Percentiles rank a stretch among this genome's conserved stretches.
Evolutionary conservation across 2,113 vertebrate species (phyloP).

Genomic region (Lasiurus borealis): DNA sequence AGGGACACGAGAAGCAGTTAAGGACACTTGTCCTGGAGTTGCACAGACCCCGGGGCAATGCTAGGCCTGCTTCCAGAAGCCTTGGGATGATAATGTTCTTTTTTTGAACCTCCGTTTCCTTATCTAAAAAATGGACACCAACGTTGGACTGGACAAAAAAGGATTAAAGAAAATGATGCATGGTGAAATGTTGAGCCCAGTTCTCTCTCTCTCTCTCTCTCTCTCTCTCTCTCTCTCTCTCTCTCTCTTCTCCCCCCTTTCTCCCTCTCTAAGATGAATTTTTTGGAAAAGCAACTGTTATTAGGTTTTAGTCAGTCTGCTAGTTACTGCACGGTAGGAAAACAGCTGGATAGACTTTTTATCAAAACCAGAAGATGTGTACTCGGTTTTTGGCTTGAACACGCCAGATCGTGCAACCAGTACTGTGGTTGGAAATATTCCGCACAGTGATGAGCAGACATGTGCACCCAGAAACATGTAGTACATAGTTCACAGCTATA

Average conservation of each 20-base stretch:
- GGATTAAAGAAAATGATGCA: neutral
- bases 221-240: no score
- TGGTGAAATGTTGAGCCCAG: accelerated
- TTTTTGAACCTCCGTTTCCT: neutral
- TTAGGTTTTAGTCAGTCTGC: neutral
- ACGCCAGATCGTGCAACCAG: no score
- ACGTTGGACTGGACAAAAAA: neutral
- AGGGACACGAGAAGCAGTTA: neutral
- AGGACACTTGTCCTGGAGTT: neutral
- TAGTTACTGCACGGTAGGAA: neutral
- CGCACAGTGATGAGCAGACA: neutral
- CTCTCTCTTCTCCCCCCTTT: no score
- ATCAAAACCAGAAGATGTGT: neutral
- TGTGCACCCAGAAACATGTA: no score
- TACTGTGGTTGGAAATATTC: neutral
- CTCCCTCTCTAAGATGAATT: neutral
- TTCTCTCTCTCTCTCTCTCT: no score
- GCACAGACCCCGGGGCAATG: neutral
- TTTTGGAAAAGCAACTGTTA: neutral
- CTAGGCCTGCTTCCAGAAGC: neutral
- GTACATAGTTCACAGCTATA: neutral
- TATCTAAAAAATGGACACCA: neutral
- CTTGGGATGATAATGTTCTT: neutral
- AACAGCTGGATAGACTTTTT: neutral
- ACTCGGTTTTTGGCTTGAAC: neutral